A percentile compares a stretch with the other conserved stretches of the same genome.
Evolutionary conservation across 2,888 invertebrate species (phyloP).

Genomic region (Strigamia maritima): DNA sequence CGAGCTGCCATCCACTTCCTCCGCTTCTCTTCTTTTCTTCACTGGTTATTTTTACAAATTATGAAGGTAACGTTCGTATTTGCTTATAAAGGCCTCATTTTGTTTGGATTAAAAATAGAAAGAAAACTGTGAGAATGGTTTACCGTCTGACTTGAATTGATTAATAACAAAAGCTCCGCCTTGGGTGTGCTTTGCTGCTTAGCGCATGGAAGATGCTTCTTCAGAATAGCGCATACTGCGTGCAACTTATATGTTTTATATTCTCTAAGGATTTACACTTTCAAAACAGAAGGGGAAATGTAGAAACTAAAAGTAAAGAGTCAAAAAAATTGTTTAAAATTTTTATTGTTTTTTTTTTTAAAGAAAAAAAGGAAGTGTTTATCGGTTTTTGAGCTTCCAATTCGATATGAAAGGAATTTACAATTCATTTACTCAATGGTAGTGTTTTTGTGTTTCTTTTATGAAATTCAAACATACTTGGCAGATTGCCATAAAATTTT

Average conservation of each 20-base stretch:
- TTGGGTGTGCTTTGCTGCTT: slow-evolving; percentile 6
- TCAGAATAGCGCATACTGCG: neutral
- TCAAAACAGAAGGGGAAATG: neutral
- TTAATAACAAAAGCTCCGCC: slow-evolving; percentile 15
- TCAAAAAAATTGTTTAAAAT: neutral
- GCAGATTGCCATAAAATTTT: neutral
- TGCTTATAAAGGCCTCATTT: neutral
- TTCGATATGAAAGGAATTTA: neutral
- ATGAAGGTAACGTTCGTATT: neutral
- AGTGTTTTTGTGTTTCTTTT: neutral
- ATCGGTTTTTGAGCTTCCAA: neutral
- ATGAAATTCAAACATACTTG: neutral
- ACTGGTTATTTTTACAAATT: neutral
- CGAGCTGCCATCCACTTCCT: neutral
- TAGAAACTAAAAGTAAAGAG: neutral
- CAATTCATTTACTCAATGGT: neutral
- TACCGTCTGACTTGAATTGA: neutral
- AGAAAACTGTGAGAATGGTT: neutral
- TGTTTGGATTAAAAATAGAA: neutral
- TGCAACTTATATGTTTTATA: neutral
- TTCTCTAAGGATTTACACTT: neutral
- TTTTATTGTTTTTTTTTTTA: too few species aligned
- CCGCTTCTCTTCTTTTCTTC: neutral
- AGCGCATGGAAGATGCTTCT: neutral
- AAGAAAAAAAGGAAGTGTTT: neutral